Evolutionary conservation across 2,113 vertebrate genomes (phyloP).

Genomic region (Alectura lathami): DNA sequence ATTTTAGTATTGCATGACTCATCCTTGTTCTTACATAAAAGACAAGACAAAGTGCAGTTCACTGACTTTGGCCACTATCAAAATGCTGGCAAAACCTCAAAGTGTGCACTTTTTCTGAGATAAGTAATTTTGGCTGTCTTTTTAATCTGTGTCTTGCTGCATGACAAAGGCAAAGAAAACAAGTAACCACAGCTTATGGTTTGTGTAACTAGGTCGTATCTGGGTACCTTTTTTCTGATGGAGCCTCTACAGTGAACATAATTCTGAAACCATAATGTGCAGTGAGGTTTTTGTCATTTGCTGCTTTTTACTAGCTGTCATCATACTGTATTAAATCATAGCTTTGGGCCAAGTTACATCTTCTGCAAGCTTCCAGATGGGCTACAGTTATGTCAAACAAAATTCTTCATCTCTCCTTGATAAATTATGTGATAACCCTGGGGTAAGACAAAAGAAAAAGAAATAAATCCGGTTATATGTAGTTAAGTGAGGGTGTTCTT

Average conservation of each 20-base stretch:
- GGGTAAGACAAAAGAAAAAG: neutral
- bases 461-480: neutral
- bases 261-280: neutral
- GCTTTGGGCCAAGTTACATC: slow-evolving; percentile 17
- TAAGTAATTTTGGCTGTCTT: neutral
- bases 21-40: slow-evolving; percentile 65
- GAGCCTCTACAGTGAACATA: neutral
- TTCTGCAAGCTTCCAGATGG: slow-evolving; percentile 34
- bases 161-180: neutral
- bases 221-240: slow-evolving; percentile 4
- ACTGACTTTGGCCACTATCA: slow-evolving; percentile 50
- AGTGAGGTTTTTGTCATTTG: neutral
- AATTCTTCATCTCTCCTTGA: slow-evolving; percentile 50
- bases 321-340: neutral
- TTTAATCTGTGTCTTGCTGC: neutral
- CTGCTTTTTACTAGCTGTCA: neutral
- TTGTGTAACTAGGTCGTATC: neutral
- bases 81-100: slow-evolving; percentile 29
- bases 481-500: neutral
- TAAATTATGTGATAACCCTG: slow-evolving; percentile 15
- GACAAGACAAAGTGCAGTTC: slow-evolving; percentile 58
- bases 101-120: neutral
- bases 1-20: slow-evolving; percentile 68
- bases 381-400: slow-evolving; percentile 34
- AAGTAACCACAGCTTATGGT: neutral